Evolutionary conservation across 2,888 invertebrate genomes (phyloP), one percentile per base, ranked within the genome.

Genomic region (Lithosia quadra): DNA sequence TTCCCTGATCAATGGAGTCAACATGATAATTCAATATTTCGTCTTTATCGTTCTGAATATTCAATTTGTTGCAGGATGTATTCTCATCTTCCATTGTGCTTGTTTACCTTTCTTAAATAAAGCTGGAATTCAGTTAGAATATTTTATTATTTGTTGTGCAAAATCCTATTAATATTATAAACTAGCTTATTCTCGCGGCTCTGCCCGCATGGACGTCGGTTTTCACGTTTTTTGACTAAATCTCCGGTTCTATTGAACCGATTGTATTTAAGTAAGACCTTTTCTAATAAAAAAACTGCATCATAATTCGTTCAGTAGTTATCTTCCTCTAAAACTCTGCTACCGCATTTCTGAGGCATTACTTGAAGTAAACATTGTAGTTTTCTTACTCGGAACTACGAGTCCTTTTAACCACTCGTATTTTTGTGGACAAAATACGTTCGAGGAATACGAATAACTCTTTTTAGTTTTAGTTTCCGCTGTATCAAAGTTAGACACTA

Each of bases 11-110:
- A 59, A 34, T 65, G 33, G 11, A 49, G 59, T 65, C n/a, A 49
- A 22, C 49, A 49, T 49, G n/a, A 66, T 60, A 66, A 64, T 57
- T 64, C 56, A 64, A 57, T 64, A 64, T 57, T 64, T 64, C 56
- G 21, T 34, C 11, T 33, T 55, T n/a, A n/a, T 43, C 43, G 56
- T 60, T 60, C 53, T 53, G 24, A n/a, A 60, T 53, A 66, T 60
- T 18, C 36, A 60, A 53, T 66, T 49, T 65, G 5, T 33, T 39
- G 28, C 22, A 49, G 10, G 18, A 24, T 39, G 39, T 39, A 21
- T 9, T 39, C 13, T 56, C 56, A 18, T 24, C 0, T 24, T 60
- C 36, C 36, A 60, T 36, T 34, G n/a, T n/a, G n/a, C 49, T 49
- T 49, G 49, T 49, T 22, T 36, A 60, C 21, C 22, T 60, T 39